These are phyloP conservation scores for Cosmia trapezina DNA, from an alignment of 2,888 invertebrate species.

Conservation along the genomic window DNA sequence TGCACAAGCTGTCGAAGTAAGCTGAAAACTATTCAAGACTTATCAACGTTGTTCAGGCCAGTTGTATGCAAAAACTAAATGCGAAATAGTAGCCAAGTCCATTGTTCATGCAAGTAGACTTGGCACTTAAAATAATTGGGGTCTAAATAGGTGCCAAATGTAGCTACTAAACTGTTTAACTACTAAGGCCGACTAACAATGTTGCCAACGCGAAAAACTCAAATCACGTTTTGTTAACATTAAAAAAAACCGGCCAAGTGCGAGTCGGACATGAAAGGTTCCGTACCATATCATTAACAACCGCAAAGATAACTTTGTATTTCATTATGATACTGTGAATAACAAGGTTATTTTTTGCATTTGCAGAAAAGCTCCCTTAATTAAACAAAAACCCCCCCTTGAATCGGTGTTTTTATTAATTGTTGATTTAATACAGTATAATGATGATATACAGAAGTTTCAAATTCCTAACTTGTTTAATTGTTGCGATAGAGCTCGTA, in stretches of 20 bases:
- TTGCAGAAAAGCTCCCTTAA: too few species aligned
- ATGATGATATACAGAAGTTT: too few species aligned
- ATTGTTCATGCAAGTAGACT: conserved; percentile 51
- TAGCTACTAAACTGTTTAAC: conserved; percentile 38
- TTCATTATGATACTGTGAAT: too few species aligned
- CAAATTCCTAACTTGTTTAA: too few species aligned
- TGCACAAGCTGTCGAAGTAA: conserved; percentile 5
- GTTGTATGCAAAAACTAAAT: conserved; percentile 33
- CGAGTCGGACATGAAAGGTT: too few species aligned
- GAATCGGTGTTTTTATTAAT: too few species aligned
- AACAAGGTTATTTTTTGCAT: too few species aligned
- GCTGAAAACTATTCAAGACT: conserved; percentile 19
- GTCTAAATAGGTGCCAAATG: conserved; percentile 54
- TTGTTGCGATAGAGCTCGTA: too few species aligned
- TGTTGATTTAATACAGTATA: too few species aligned
- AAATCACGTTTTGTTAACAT: conserved; percentile 20
- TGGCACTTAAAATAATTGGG: conserved; percentile 55
- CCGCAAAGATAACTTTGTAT: too few species aligned
- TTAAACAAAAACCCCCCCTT: too few species aligned
- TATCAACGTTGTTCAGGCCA: conserved; percentile 17
- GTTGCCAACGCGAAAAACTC: conserved; percentile 36
- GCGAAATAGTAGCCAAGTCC: conserved; percentile 44
- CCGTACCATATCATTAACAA: too few species aligned
- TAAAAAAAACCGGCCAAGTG: conserved; percentile 12
- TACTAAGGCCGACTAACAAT: conserved; percentile 19